Conservation (phyloP, 2,888 invertebrate species). For the Mimas tiliae region DNA sequence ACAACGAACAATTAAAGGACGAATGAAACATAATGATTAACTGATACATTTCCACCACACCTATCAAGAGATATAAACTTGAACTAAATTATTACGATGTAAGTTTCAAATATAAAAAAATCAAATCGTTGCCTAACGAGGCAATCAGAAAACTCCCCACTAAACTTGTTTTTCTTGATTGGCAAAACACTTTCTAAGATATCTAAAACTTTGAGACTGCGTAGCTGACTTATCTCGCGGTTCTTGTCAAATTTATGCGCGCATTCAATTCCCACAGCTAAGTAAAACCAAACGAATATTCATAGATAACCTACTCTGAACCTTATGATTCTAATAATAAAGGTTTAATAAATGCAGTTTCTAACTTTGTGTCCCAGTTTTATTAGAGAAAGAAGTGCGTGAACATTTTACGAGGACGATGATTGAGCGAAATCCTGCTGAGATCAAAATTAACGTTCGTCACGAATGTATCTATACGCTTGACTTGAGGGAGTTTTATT, state of each 20-base stretch:
- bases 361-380: slow-evolving; percentile 24
- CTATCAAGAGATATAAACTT: no score
- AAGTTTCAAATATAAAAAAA: not conserved
- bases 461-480: slow-evolving; percentile 24
- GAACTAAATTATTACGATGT: no score
- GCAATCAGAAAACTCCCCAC: not conserved
- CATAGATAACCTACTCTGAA: slow-evolving; percentile 23
- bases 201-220: slow-evolving; percentile 19
- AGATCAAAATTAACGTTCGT: slow-evolving; percentile 52
- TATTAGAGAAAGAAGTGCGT: slow-evolving; percentile 42
- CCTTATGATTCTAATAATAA: slow-evolving; percentile 32
- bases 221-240: slow-evolving; percentile 42
- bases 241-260: slow-evolving; percentile 50
- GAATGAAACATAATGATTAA: no score
- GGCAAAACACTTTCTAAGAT: slow-evolving; percentile 6
- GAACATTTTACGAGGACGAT: slow-evolving; percentile 47
- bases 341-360: slow-evolving; percentile 27
- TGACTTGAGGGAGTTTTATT: slow-evolving; percentile 27
- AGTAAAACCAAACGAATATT: slow-evolving; percentile 10
- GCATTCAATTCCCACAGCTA: slow-evolving; percentile 46
- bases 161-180: slow-evolving; percentile 12
- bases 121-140: slow-evolving; percentile 3
- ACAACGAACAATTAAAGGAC: no score
- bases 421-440: slow-evolving; percentile 56
- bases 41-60: no score